Base-by-base conservation (phyloP, 2,113 vertebrate species). In the Cromileptes altivelis region DNA sequence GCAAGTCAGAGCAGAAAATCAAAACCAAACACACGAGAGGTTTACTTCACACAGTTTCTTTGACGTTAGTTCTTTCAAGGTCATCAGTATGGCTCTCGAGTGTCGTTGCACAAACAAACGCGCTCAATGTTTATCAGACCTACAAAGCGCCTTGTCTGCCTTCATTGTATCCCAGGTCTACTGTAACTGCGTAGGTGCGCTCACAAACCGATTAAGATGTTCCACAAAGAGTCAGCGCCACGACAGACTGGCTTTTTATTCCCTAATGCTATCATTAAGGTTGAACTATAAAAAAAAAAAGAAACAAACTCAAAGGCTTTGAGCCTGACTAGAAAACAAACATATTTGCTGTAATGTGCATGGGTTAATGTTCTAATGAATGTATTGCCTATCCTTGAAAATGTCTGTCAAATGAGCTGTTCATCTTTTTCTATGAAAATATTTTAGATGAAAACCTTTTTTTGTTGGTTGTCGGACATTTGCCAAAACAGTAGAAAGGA, bases 91-190 rank as follows among this genome's bases (percentile, higher is more conserved):
- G 49, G 52, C 72, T 78, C 45, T 83, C 2, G 4, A 56, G 67
- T 74, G 42, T 61, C 17, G 7, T 69, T 6, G 47, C 23, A 42
- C 74, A 80, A 75, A 77, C 49, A 78, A 42, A 70, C 3, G 0
- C 19, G 58, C 61, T 80, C 25, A 0, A 62, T 62, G 53, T 84
- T 74, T 75, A 60, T 89, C 61, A 47, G 47, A 80, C 50, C 63
- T 85, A 84, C 79, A 70, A 77, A 75, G 81, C 80, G 87, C 86
- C 82, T 70, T 49, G 81, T 88, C 81, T 89, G 88, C 84, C 89
- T 88, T 84, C 80, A 79, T 86, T 75, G 78, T 87, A 30, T 72
- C 85, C 72, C 18, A 69, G 49, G 58, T 81, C 73, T 61, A 58
- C 70, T 61, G 50, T 45, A 63, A 68, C 56, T 70, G 49, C 60